Base-by-base conservation (phyloP, 2,888 invertebrate genomes). In the Tipula vernalis region DNA sequence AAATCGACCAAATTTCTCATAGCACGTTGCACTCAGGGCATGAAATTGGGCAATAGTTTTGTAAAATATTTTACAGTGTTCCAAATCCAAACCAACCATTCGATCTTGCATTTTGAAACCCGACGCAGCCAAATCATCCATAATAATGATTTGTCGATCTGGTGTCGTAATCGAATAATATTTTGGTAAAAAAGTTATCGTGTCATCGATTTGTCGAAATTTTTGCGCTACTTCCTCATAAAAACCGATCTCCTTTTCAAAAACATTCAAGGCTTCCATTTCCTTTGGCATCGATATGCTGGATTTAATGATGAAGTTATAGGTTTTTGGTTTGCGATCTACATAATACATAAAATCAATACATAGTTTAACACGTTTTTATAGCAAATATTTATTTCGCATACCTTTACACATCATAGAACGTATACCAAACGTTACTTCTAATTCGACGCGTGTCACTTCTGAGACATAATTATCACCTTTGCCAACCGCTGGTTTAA, bases 91-190 rank as follows among this genome's bases (percentile, higher is more conserved):
- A 0, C 90, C 90, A 0, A 89, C 88, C 51, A 90, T 51, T 5
- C 91, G 91, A 88, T 90, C 89, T 41, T 88, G 89, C 91, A 91
- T 91, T 36, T 88, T 88, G 87, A 88, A 91, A 0, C 90, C 90
- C 13, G 36, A n/a, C n/a, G 88, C 87, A n/a, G 89, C 90, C 0
- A 91, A 88, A 88, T 91, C 91, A 87, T 91, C 90, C 87, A 91
- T 86, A 8, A 91, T 89, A 5, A 91, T 90, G 0, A 91, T 89
- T 12, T 89, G 89, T 2, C 91, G 90, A 5, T 88, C 87, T 47
- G 90, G 51, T 18, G 51, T 57, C 15, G 51, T 15, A 15, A 57
- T 8, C 51, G 15, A 57, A 15, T 57, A 57, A 8, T 15, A 57
- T 15, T 57, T 57, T 3, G 51, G 51, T 6, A 57, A 15, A 15